phyloP scores from a whole-genome alignment of 2,113 vertebrate genomes.

The Lynx canadensis region DNA sequence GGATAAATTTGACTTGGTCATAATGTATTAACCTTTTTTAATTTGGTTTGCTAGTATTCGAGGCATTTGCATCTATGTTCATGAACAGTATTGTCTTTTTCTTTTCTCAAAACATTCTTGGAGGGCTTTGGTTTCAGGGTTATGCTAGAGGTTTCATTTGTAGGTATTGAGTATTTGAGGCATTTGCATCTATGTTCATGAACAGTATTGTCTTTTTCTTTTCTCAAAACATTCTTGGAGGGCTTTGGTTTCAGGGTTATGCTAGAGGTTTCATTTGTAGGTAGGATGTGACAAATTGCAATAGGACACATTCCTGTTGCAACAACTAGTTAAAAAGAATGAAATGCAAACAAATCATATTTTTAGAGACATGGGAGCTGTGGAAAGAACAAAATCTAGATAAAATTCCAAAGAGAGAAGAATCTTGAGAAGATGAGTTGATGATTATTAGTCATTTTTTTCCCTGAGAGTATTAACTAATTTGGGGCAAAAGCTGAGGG shows the following conservation, averaged over 20 bases:
- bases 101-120: not conserved
- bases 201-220: not conserved
- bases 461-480: not conserved
- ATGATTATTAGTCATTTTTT: not conserved
- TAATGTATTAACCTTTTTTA: not conserved
- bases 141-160: not conserved
- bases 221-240: not conserved
- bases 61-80: not conserved
- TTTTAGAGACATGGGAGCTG: not conserved
- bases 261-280: not conserved
- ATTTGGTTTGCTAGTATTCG: constrained; percentile 35
- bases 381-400: not conserved
- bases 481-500: not conserved
- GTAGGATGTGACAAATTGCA: not conserved
- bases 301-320: not conserved
- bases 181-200: not conserved
- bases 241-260: not conserved
- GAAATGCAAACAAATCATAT: not conserved
- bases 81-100: not conserved
- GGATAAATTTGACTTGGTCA: not conserved
- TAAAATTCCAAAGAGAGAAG: not conserved
- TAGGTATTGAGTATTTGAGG: not conserved
- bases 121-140: not conserved
- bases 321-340: not conserved
- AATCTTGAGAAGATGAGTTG: not conserved